Percentiles rank a stretch among this genome's conserved stretches.
Evolutionary conservation across 2,113 vertebrate genomes (phyloP).

Genomic region (Tachysurus vachellii): DNA sequence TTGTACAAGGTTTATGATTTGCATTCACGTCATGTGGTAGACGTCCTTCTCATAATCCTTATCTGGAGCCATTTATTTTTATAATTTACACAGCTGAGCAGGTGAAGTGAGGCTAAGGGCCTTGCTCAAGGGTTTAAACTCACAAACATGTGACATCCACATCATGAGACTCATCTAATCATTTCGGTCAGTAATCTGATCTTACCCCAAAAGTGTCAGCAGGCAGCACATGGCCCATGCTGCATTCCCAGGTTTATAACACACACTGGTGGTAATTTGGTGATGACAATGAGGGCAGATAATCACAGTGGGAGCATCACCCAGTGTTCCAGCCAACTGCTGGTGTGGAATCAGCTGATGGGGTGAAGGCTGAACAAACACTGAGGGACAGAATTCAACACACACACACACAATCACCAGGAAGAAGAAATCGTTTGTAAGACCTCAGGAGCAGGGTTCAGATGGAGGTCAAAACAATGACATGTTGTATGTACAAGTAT

Average conservation of each 20-base stretch:
- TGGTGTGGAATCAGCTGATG: conserved; percentile 23
- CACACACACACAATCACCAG: background rate
- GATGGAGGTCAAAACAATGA: background rate
- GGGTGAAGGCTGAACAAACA: background rate
- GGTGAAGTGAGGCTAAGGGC: too few relatives aligned
- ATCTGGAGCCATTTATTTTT: too few relatives aligned
- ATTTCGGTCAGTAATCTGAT: background rate
- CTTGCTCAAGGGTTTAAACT: too few relatives aligned
- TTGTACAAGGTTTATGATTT: too few relatives aligned
- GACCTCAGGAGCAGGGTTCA: background rate
- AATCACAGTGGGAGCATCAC: conserved; percentile 10
- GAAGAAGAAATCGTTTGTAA: background rate
- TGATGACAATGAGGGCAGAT: conserved; percentile 18
- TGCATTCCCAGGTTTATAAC: conserved; percentile 29
- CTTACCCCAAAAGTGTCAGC: conserved; percentile 27
- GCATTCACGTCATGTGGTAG: too few relatives aligned
- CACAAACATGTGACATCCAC: background rate
- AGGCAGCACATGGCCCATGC: conserved; percentile 42
- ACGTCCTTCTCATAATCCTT: too few relatives aligned
- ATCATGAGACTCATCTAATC: background rate
- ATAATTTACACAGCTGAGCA: too few relatives aligned
- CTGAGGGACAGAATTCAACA: conserved; percentile 8
- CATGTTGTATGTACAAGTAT: too few relatives aligned
- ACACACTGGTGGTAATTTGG: conserved; percentile 29
- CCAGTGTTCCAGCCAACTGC: background rate